Base-by-base conservation (phyloP, 2,888 invertebrate species). In the Selenia dentaria region DNA sequence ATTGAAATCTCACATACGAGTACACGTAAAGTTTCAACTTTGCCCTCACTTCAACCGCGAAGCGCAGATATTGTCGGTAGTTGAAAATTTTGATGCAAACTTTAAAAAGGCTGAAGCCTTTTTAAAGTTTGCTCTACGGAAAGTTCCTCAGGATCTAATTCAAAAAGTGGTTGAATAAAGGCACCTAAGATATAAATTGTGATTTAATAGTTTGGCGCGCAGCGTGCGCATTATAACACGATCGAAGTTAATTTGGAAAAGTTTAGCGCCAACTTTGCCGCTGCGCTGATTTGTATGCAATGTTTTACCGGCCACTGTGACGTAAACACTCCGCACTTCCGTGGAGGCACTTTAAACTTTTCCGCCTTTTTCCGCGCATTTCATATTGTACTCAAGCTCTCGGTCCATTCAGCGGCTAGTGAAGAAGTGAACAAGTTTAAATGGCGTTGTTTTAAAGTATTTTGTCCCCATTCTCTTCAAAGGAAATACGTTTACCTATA, bases 231-330 rank as follows among this genome's bases (percentile, higher is more conserved):
- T 81, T 79, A 79, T 79, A 82, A 74, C 64, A 57, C 74, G 74
- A 75, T 82, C 73, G 76, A 74, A 78, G 70, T 77, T 75, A 74
- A 78, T 77, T 77, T 72, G 42, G 56, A 63, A 57, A 75, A 80
- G 72, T 81, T 66, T n/a, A 33, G 46, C 41, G 38, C 16, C 59
- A 67, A 67, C 57, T 22, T 70, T 54, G 55, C 67, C 65, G 60
- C 62, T 62, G 51, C 53, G 52, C 75, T 77, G 72, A 77, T 82
- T 83, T 76, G 79, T 79, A 81, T 77, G 71, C 75, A 66, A 63
- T 67, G 64, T 57, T 70, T 63, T 60, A 64, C 63, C 59, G 67
- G 62, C 57, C 64, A 53, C 61, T 57, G 57, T 66, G 68, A 69
- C 65, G 69, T 67, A 58, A 64, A 59, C 66, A 68, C 64, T 62